Percentiles rank a stretch among this genome's conserved stretches.
phyloP scores from a whole-genome alignment of 2,888 invertebrate genomes.

The Augochlorella aurata region DNA sequence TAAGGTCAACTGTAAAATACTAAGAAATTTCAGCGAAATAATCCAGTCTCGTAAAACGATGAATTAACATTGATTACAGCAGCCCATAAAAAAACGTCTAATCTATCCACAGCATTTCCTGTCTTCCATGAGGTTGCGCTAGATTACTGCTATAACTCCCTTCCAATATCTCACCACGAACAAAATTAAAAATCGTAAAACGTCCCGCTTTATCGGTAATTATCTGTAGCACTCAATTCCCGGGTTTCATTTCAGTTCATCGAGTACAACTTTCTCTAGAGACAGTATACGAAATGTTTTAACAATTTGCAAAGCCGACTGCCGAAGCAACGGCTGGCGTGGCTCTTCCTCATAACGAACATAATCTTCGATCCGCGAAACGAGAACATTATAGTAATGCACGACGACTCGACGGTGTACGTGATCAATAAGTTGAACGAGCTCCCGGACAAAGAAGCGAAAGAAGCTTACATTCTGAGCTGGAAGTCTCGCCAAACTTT shows the following conservation, averaged over 20 bases:
- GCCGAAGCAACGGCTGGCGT: conserved; percentile 84
- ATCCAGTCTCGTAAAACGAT: conserved; percentile 36
- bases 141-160: conserved; percentile 55
- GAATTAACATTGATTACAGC: conserved; percentile 52
- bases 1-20: conserved; percentile 8
- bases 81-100: conserved; percentile 58
- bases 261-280: conserved; percentile 88
- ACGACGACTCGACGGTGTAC: conserved; percentile 88
- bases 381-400: conserved; percentile 87
- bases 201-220: conserved; percentile 21
- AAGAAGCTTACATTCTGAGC: conserved; percentile 75
- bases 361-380: conserved; percentile 86
- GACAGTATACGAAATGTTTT: conserved; percentile 87
- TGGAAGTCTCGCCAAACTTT: conserved; percentile 78
- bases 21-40: conserved; percentile 27
- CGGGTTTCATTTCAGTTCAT: conserved; percentile 84
- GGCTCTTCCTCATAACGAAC: conserved; percentile 85
- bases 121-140: conserved; percentile 25
- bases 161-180: conserved; percentile 40
- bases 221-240: conserved; percentile 13
- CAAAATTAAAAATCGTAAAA: conserved; percentile 60
- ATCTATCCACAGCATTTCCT: conserved; percentile 41
- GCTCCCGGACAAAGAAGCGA: conserved; percentile 77
- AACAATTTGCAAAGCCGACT: conserved; percentile 83
- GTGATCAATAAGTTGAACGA: conserved; percentile 84